These are phyloP conservation scores for Nasalis larvatus DNA, from an alignment of 2,113 vertebrate species.

Conservation along the genomic window DNA sequence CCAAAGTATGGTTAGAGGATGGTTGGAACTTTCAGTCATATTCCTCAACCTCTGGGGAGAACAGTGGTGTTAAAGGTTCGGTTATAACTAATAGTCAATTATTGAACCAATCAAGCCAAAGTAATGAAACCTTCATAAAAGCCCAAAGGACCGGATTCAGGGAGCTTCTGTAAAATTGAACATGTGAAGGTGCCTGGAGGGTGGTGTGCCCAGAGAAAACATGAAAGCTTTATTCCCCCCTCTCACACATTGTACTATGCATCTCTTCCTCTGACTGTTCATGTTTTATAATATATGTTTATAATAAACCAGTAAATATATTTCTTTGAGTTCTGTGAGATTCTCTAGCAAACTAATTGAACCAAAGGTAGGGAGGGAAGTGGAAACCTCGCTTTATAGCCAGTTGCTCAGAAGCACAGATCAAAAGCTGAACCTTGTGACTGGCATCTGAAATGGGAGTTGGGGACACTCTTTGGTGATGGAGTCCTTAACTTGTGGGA, in stretches of 20 bases:
- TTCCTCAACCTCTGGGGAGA: not conserved
- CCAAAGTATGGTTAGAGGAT: not conserved
- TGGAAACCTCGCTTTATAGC: not conserved
- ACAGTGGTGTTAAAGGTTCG: not conserved
- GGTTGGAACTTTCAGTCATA: not conserved
- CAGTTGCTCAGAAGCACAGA: not conserved
- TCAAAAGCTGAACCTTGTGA: not conserved
- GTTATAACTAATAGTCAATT: not conserved
- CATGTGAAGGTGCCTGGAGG: rapidly evolving
- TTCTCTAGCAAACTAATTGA: not conserved
- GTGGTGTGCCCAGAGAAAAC: not conserved
- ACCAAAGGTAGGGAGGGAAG: not conserved
- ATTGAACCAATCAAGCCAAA: not conserved
- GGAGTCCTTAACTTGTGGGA: not conserved
- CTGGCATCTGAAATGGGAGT: not conserved
- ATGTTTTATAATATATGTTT: not conserved
- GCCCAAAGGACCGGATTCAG: not conserved
- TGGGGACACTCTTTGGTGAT: not conserved
- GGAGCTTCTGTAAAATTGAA: not conserved
- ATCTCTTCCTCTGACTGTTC: not conserved
- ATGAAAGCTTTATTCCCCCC: not conserved
- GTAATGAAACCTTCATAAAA: not conserved
- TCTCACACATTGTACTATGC: not conserved
- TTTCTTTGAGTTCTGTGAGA: not conserved
- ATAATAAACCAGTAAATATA: not conserved